Percentiles rank a stretch among this genome's conserved stretches.
phyloP scores from a whole-genome alignment of 2,113 vertebrate species.

The Ochotona curzoniae region DNA sequence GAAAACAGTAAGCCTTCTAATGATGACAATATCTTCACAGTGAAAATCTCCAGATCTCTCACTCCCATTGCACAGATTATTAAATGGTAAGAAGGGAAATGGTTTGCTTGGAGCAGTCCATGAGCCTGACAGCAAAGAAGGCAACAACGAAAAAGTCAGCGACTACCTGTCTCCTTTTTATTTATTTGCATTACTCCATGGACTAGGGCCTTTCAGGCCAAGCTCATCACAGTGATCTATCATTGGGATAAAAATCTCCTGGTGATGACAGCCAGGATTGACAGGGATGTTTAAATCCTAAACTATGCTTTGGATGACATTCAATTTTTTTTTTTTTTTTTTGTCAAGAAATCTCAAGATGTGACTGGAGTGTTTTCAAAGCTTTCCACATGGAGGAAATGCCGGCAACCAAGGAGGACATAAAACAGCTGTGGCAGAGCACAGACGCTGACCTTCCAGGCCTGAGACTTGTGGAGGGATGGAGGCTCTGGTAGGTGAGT shows the following conservation, averaged over 20 bases:
- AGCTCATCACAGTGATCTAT: slow-evolving; percentile 66
- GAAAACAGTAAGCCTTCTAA: neutral
- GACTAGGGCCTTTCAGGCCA: slow-evolving; percentile 53
- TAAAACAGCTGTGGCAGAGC: slow-evolving; percentile 22
- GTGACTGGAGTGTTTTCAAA: slow-evolving; percentile 69
- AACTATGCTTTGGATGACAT: slow-evolving; percentile 73
- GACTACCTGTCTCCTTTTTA: slow-evolving; percentile 62
- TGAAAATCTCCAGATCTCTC: neutral
- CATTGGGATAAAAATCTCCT: slow-evolving; percentile 70
- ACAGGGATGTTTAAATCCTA: slow-evolving; percentile 76
- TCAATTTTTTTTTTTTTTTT: slow-evolving; percentile 61
- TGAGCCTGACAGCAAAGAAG: neutral
- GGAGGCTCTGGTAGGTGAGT: neutral
- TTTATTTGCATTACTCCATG: slow-evolving; percentile 69
- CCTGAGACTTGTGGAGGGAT: neutral
- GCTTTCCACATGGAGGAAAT: slow-evolving; percentile 57
- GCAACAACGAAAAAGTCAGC: neutral
- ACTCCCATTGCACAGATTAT: slow-evolving; percentile 49
- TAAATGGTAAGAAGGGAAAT: neutral
- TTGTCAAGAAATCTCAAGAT: slow-evolving; percentile 78
- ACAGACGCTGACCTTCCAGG: neutral
- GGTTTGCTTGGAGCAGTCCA: neutral
- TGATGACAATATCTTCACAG: neutral
- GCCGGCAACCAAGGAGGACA: slow-evolving; percentile 18
- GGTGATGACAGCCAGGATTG: slow-evolving; percentile 73